Base-by-base conservation (phyloP, 2,797 vertebrate genomes). In the Smutsia temminckii region DNA sequence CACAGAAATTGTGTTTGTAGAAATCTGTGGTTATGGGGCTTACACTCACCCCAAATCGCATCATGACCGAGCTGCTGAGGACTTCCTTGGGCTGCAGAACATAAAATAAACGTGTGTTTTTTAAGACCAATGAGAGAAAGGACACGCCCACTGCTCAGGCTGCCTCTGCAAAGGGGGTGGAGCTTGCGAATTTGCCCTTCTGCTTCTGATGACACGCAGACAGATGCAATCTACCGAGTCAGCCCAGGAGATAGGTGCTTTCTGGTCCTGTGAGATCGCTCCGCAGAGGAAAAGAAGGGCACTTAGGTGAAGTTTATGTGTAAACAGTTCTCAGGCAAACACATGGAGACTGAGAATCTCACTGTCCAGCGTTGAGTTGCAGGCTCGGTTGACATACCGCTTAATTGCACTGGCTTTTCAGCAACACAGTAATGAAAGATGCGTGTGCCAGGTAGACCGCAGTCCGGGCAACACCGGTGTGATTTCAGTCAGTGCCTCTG, bases 41-140 rank as follows among this genome's bases (percentile, higher is more conserved):
- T 4, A 0, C 0, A 32, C 64, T 72, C 0, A 0, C 64, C 27
- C 71, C 46, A 42, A 1, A 17, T 2, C 12, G 63, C 78, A 3
- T 27, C 4, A 46, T 6, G 61, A 17, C 29, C 9, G 23, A 34
- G 20, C 8, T 2, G 66, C 79, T 2, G 1, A 90, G 75, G 51
- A 21, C 63, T 23, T 51, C 5, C 0, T 1, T 27, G 69, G 40
- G 9, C 64, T 29, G 3, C 11, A 83, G 46, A 51, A n/a, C 32
- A 4, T 13, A 12, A 78, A 27, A 40, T 13, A 32, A 29, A 53
- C 17, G 0, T 0, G 0, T 32, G 4, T 0, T 18, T 75, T 77
- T 37, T 37, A 61, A 84, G 89, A 34, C 29, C 42, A 14, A 21
- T n/a, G 71, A 69, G 71, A 46, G 53, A 27, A 37, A 32, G 75